Percentiles rank a stretch among this genome's conserved stretches.
phyloP scores from a whole-genome alignment of 2,888 invertebrate species.

The Nemapogon koenigi region DNA sequence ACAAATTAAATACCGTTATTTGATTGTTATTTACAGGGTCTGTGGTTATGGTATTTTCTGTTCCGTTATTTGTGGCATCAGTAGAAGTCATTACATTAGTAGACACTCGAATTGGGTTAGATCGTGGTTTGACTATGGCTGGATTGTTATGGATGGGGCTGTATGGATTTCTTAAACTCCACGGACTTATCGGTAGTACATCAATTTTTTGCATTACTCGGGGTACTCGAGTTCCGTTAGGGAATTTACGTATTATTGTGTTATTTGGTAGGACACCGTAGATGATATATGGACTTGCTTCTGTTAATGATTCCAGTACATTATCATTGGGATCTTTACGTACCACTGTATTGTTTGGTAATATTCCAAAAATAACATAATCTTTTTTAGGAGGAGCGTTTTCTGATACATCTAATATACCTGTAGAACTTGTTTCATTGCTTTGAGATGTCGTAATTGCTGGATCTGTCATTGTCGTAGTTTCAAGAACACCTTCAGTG shows the following conservation, averaged over 20 bases:
- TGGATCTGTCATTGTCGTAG: constrained; percentile 23
- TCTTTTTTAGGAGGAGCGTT: constrained; percentile 65
- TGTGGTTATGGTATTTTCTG: constrained; percentile 57
- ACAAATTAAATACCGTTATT: constrained; percentile 57
- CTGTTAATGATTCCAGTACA: constrained; percentile 70
- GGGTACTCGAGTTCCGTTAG: constrained; percentile 80
- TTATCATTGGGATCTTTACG: constrained; percentile 75
- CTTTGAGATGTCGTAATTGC: constrained; percentile 3
- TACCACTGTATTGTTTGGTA: constrained; percentile 80
- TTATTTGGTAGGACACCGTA: constrained; percentile 81
- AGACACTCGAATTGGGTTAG: constrained; percentile 68
- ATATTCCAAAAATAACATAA: constrained; percentile 77
- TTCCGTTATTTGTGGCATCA: constrained; percentile 65
- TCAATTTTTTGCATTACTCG: constrained; percentile 67
- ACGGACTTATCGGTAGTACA: constrained; percentile 66
- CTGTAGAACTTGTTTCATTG: constrained; percentile 15
- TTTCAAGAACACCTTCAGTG: constrained; percentile 23
- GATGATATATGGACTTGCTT: constrained; percentile 75
- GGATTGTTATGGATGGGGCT: constrained; percentile 67
- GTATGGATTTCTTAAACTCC: constrained; percentile 65
- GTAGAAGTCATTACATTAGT: constrained; percentile 70
- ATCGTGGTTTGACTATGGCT: constrained; percentile 62
- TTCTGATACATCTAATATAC: constrained; percentile 12
- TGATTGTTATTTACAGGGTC: constrained; percentile 65
- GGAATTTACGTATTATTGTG: constrained; percentile 79